Base-by-base conservation (phyloP, 2,888 invertebrate species). In the Agrenia bidenticulata region DNA sequence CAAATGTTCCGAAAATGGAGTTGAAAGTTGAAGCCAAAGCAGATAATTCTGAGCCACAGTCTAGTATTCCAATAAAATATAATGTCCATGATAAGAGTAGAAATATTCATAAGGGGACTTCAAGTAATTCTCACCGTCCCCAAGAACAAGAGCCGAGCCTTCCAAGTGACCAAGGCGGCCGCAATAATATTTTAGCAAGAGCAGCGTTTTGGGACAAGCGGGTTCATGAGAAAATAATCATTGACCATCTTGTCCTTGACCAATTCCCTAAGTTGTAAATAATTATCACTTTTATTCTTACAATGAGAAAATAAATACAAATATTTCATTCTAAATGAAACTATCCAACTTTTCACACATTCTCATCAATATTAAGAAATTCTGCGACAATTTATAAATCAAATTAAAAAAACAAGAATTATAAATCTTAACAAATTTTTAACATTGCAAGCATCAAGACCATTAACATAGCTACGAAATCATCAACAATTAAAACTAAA, bases 201-300 rank as follows among this genome's bases (percentile, higher is more conserved):
- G 78, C 78, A 5, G 73, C 74, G 11, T 78, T 75, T 67, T 78
- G 78, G 78, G 77, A 78, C 55, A 69, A 76, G 17, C 61, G 77
- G 51, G 77, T 77, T 1, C 68, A 76, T 61, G 73, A 77, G 50
- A 73, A 71, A 7, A 69, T 77, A 7, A 58, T 76, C 37, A 75
- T 76, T 50, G 77, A 77, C 64, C 63, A 71, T 26, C 65, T 73
- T n/a, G 75, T 77, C 7, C 72, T 62, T 32, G 73, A 76, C 71
- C 73, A 76, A 23, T 77, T 77, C 66, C 77, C 77, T 19, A 66
- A 64, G 55, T 59, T 66, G 66, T 15, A 50, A 49, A 26, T 50
- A 61, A 32, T 4, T 59, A 45, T 19, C 45, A 45, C 15, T 39
- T 39, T n/a, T n/a, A n/a, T n/a, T n/a, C n/a, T n/a, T n/a, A n/a